Evolutionary conservation across 2,113 vertebrate species (phyloP).

Genomic region (Strix uralensis): DNA sequence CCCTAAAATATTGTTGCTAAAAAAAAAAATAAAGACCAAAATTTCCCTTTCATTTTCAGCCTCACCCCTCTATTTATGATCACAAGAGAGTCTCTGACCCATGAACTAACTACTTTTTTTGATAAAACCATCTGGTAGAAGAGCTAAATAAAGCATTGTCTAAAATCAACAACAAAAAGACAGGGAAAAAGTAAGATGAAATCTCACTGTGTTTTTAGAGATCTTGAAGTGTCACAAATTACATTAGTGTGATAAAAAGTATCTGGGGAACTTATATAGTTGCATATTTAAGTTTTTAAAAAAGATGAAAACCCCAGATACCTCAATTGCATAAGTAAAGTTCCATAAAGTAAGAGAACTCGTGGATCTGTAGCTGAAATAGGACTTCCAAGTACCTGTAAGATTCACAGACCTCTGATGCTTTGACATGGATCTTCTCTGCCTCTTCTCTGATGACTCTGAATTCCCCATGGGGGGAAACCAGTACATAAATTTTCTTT

Average conservation of each 20-base stretch:
- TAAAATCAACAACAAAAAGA: neutral
- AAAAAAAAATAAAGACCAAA: neutral
- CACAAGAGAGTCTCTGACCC: slow-evolving; percentile 20
- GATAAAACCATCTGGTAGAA: neutral
- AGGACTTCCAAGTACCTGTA: neutral
- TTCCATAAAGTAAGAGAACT: neutral
- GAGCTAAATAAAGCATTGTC: slow-evolving; percentile 1
- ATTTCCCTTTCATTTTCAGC: neutral
- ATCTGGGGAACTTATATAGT: rapidly evolving
- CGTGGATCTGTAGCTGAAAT: rapidly evolving
- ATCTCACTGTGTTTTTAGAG: neutral
- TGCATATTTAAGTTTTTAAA: neutral
- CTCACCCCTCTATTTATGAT: neutral
- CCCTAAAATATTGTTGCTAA: neutral
- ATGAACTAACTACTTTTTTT: slow-evolving; percentile 20
- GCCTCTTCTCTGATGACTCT: neutral
- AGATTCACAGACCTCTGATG: neutral
- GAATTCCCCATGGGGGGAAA: neutral
- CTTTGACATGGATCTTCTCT: neutral
- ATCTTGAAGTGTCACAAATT: neutral
- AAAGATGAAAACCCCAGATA: neutral
- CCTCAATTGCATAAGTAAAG: neutral
- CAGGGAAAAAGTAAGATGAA: neutral
- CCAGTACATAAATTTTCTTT: neutral
- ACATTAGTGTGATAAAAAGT: neutral